A percentile compares a stretch with the other conserved stretches of the same genome.
phyloP scores from a whole-genome alignment of 2,113 vertebrate genomes.

The Nanorana parkeri region DNA sequence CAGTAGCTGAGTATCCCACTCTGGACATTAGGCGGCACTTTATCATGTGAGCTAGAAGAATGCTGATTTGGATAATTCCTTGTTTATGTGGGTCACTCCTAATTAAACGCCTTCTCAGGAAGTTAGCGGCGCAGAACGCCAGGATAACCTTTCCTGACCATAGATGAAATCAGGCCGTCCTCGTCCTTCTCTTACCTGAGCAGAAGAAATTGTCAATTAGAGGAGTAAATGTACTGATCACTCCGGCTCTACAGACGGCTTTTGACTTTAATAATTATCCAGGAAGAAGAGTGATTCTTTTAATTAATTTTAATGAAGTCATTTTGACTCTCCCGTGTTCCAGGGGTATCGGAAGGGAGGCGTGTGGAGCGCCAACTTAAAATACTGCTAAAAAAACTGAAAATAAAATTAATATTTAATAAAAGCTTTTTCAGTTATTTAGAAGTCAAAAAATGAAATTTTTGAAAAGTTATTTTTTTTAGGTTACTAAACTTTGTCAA shows the following conservation, averaged over 20 bases:
- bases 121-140: neutral
- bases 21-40: neutral
- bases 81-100: neutral
- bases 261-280: constrained; percentile 37
- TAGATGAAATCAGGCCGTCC: neutral
- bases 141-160: neutral
- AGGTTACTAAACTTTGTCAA: too few relatives aligned
- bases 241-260: constrained; percentile 9
- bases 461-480: too few relatives aligned
- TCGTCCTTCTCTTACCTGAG: neutral
- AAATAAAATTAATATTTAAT: neutral
- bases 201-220: constrained; percentile 43
- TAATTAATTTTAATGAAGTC: constrained; percentile 38
- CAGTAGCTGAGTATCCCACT: too few relatives aligned
- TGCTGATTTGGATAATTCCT: too few relatives aligned
- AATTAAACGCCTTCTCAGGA: too few relatives aligned
- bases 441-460: too few relatives aligned
- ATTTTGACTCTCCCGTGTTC: neutral
- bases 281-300: constrained; percentile 16
- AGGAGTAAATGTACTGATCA: constrained; percentile 28
- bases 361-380: neutral
- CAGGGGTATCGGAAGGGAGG: neutral
- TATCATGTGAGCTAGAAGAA: neutral
- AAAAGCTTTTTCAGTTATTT: too few relatives aligned
- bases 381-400: too few relatives aligned